These are phyloP conservation scores for Acrobasis repandana DNA, from an alignment of 2,888 invertebrate species.

Conservation along the genomic window DNA sequence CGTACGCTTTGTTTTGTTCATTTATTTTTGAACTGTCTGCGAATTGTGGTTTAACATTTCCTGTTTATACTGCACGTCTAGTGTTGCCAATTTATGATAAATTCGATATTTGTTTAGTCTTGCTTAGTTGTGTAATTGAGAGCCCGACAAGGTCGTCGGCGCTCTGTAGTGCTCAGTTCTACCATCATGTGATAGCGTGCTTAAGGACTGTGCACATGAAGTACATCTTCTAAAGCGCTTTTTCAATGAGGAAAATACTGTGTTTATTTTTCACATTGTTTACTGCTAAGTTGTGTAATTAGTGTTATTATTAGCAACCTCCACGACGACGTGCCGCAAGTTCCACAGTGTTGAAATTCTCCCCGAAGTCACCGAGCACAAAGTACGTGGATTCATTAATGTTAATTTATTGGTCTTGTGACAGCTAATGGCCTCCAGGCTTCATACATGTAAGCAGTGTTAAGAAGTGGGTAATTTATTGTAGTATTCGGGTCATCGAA, in stretches of 20 bases:
- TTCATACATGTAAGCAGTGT: not conserved
- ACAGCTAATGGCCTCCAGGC: not conserved
- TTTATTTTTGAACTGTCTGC: not conserved
- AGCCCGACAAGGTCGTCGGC: not conserved
- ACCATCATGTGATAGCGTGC: not conserved
- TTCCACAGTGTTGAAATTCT: slow-evolving; percentile 2
- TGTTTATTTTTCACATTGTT: not conserved
- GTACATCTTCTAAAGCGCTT: not conserved
- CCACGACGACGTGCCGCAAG: not conserved
- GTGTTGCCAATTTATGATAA: slow-evolving; percentile 1
- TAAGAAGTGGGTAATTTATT: no score
- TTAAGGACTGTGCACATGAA: not conserved
- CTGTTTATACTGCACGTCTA: not conserved
- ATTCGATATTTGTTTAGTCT: slow-evolving; percentile 3
- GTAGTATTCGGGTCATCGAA: no score
- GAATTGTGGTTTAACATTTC: not conserved
- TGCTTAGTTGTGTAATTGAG: not conserved
- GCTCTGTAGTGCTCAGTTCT: not conserved
- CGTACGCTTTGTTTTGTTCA: no score
- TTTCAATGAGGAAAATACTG: not conserved
- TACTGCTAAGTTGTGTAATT: not conserved
- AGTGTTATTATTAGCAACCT: not conserved
- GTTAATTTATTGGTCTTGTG: not conserved
- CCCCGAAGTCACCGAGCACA: not conserved
- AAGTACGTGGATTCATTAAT: not conserved